Conservation (phyloP, 1,140 invertebrate species). For the Octopus bimaculoides region DNA sequence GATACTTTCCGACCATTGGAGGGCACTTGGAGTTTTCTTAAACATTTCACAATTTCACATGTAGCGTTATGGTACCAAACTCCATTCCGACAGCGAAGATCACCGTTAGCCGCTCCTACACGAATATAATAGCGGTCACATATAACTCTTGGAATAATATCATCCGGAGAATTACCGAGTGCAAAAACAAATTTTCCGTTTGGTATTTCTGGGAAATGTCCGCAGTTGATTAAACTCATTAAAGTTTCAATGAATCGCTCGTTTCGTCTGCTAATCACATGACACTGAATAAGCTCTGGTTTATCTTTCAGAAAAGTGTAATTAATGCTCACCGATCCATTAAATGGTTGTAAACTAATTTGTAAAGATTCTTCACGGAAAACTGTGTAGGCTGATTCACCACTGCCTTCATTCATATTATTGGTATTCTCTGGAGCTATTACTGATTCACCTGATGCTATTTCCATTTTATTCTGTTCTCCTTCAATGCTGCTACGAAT, state of each 20-base stretch:
- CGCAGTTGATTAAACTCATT: neutral
- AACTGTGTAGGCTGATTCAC: no score
- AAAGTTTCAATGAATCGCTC: neutral
- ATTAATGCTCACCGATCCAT: no score
- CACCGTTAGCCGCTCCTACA: neutral
- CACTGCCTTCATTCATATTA: no score
- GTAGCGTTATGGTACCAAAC: neutral
- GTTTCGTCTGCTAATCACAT: neutral
- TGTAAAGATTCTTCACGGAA: no score
- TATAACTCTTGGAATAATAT: neutral
- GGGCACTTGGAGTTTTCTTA: neutral
- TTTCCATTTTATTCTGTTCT: no score
- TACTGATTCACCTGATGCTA: no score
- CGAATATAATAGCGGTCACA: neutral
- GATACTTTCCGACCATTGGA: neutral
- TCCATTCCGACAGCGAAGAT: neutral
- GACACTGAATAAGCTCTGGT: no score
- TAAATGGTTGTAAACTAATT: no score
- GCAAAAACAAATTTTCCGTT: neutral
- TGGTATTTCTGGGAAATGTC: neutral
- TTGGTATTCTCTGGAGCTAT: no score
- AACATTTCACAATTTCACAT: neutral
- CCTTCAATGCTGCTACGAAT: no score
- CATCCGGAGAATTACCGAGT: neutral
- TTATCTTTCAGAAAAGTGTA: no score